Percentiles rank a stretch among this genome's conserved stretches.
Conservation (phyloP, 1,140 invertebrate genomes). For the Sinella curviseta region DNA sequence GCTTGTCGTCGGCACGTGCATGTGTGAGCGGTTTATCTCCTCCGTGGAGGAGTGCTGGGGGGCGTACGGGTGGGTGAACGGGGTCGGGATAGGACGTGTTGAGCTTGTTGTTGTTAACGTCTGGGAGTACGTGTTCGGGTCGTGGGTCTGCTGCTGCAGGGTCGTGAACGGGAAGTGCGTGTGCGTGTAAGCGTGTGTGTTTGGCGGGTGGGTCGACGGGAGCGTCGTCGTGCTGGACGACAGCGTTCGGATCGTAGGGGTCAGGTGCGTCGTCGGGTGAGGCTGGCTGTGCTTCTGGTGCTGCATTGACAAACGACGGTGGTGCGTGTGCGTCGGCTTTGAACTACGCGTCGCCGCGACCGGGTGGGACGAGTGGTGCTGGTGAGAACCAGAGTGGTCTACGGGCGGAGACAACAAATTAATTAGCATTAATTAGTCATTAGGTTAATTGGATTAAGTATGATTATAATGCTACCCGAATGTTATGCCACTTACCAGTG, state of each 20-base stretch:
- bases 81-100: conserved; percentile 1
- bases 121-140: not conserved
- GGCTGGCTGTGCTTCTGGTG: not conserved
- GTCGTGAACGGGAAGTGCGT: not conserved
- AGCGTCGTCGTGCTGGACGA: not conserved
- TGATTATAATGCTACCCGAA: no score
- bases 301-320: not conserved
- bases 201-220: not conserved
- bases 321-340: not conserved
- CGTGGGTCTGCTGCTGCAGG: not conserved
- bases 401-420: no score
- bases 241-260: not conserved
- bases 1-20: not conserved
- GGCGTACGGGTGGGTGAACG: not conserved
- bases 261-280: not conserved
- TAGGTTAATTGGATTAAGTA: no score
- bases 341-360: no score
- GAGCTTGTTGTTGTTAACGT: conserved; percentile 18
- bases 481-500: not conserved
- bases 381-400: no score
- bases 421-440: no score
- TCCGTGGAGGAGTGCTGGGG: not conserved
- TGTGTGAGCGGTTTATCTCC: conserved; percentile 9
- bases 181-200: not conserved
- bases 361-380: not conserved